Evolutionary conservation across 2,797 vertebrate species (phyloP).

Genomic region (Malurus leucopterus): DNA sequence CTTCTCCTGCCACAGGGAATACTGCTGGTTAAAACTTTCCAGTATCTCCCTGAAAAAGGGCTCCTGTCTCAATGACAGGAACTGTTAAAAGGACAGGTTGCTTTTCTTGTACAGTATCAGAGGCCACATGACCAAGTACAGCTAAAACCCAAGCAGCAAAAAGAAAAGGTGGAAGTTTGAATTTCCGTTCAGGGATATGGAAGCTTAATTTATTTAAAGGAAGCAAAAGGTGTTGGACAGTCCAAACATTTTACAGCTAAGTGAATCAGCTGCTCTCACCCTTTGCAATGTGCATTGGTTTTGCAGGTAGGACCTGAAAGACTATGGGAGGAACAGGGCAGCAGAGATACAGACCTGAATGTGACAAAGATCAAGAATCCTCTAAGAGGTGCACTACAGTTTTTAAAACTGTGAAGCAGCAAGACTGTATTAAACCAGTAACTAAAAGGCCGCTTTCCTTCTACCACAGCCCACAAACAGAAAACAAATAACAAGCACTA

Average conservation of each 20-base stretch:
- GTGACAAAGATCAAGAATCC: background rate
- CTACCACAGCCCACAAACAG: background rate
- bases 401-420: background rate
- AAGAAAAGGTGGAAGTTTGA: constrained; percentile 9
- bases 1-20: background rate
- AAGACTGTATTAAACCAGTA: background rate
- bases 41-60: background rate
- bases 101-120: background rate
- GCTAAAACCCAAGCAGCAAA: background rate
- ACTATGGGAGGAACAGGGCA: background rate
- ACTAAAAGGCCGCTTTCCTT: background rate
- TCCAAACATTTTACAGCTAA: background rate
- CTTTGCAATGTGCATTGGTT: background rate
- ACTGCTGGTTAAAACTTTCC: background rate
- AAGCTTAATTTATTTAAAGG: background rate
- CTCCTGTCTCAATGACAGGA: background rate
- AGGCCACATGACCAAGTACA: background rate
- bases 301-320: background rate
- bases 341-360: background rate
- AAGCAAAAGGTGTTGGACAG: background rate
- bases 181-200: background rate
- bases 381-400: background rate
- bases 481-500: background rate
- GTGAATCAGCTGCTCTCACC: background rate
- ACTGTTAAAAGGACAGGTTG: background rate